A percentile compares a stretch with the other conserved stretches of the same genome.
Evolutionary conservation across 1,140 invertebrate species (phyloP).

Genomic region (Drosophila baimaii): DNA sequence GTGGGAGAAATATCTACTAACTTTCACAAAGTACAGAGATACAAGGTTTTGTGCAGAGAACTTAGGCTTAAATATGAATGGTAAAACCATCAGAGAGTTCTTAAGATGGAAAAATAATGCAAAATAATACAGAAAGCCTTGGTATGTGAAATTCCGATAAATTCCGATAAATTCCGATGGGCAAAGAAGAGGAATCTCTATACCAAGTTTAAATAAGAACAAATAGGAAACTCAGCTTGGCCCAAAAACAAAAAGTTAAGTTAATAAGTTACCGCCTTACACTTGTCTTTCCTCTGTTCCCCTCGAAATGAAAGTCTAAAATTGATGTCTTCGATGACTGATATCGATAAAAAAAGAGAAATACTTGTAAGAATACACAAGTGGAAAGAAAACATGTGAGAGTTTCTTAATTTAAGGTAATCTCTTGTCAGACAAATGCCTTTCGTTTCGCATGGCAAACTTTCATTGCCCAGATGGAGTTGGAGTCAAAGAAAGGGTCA

Average conservation of each 20-base stretch:
- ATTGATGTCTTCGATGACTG: not conserved
- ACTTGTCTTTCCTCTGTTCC: not conserved
- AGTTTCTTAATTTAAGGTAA: slow-evolving; percentile 6
- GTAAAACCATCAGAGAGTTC: too few relatives aligned
- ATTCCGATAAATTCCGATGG: not conserved
- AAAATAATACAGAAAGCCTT: too few relatives aligned
- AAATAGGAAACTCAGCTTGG: not conserved
- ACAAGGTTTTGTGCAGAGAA: too few relatives aligned
- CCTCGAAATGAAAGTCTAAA: not conserved
- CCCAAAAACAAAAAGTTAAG: not conserved
- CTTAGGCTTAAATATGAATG: too few relatives aligned
- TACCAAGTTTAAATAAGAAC: too few relatives aligned
- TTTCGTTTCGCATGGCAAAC: too few relatives aligned
- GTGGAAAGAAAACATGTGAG: slow-evolving; percentile 1
- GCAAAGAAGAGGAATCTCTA: too few relatives aligned
- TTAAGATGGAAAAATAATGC: not conserved
- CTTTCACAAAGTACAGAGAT: slow-evolving; percentile 1
- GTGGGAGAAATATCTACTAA: not conserved
- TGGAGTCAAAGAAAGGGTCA: slow-evolving; percentile 25
- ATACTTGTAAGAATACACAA: not conserved
- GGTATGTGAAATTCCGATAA: not conserved
- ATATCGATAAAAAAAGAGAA: not conserved
- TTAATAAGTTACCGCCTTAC: not conserved
- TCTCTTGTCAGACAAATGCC: slow-evolving; percentile 1
- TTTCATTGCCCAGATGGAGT: slow-evolving; percentile 8